phyloP scores from a whole-genome alignment of 1,140 invertebrate species.

The Eupeodes corollae region DNA sequence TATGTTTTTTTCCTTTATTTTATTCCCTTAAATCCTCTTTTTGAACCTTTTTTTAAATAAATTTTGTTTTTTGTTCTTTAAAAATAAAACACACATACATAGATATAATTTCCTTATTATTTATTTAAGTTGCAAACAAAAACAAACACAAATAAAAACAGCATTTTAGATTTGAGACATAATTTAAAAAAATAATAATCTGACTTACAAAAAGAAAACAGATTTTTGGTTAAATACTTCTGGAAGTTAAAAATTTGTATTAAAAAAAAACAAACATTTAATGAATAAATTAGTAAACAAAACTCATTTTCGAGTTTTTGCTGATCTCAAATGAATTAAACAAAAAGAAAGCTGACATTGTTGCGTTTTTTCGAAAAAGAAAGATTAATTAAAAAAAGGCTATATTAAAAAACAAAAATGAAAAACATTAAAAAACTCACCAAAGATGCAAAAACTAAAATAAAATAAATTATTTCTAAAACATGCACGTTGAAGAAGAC shows the following conservation, averaged over 20 bases:
- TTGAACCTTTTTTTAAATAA: no score
- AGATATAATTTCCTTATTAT: no score
- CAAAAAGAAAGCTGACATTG: not conserved
- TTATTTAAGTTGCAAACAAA: no score
- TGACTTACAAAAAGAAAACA: no score
- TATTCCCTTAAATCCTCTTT: no score
- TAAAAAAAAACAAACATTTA: conserved; percentile 4
- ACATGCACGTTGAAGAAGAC: conserved; percentile 13
- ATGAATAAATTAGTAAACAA: not conserved
- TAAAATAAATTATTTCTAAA: conserved; percentile 9
- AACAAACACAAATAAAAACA: no score
- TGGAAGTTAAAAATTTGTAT: conserved; percentile 14
- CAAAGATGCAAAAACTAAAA: conserved; percentile 7
- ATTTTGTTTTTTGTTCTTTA: no score
- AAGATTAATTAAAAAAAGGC: not conserved
- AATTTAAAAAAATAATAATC: no score
- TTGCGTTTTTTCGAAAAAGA: conserved; percentile 2
- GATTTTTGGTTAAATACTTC: not conserved
- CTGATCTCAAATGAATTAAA: not conserved
- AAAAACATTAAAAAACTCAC: not conserved
- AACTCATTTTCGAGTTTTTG: not conserved
- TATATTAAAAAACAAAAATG: not conserved
- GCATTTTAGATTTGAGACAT: no score
- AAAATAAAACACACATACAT: no score
- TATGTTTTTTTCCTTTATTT: no score